Percentiles rank a stretch among this genome's conserved stretches.
Conservation (phyloP, 2,797 vertebrate species). For the Danio kyathit region DNA sequence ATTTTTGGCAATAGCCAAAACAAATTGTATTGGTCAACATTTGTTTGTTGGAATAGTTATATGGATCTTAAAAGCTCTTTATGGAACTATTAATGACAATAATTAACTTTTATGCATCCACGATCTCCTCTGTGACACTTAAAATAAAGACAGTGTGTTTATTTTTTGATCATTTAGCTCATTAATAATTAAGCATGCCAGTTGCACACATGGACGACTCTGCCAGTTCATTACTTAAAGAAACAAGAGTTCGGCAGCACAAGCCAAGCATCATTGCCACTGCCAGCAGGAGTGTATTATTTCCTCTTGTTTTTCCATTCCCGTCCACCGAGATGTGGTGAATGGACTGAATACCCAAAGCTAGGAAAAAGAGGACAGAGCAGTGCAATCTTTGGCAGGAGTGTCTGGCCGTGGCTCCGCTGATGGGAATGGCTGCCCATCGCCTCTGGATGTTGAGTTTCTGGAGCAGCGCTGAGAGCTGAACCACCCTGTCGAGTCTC, state of each 20-base stretch:
- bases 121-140: not conserved
- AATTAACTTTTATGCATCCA: not conserved
- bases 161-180: slow-evolving; percentile 32
- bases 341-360: slow-evolving; percentile 49
- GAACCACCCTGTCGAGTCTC: slow-evolving; percentile 32
- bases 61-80: not conserved
- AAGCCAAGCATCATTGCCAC: slow-evolving; percentile 33
- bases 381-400: slow-evolving; percentile 57
- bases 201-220: not conserved
- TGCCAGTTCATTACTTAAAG: slow-evolving; percentile 47
- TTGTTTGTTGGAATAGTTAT: no score
- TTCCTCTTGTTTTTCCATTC: slow-evolving; percentile 20
- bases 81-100: not conserved
- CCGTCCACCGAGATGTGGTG: slow-evolving; percentile 8
- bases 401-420: slow-evolving; percentile 51
- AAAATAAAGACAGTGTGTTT: slow-evolving; percentile 22
- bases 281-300: slow-evolving; percentile 50
- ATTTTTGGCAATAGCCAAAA: no score
- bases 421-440: slow-evolving; percentile 51
- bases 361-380: slow-evolving; percentile 55
- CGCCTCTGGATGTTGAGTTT: slow-evolving; percentile 59
- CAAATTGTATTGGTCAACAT: no score
- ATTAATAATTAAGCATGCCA: slow-evolving; percentile 45
- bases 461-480: slow-evolving; percentile 45
- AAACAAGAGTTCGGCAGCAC: slow-evolving; percentile 24